Percentiles rank a stretch among this genome's conserved stretches.
Conservation (phyloP, 2,797 vertebrate genomes). For the Rhinoraja longicauda region DNA sequence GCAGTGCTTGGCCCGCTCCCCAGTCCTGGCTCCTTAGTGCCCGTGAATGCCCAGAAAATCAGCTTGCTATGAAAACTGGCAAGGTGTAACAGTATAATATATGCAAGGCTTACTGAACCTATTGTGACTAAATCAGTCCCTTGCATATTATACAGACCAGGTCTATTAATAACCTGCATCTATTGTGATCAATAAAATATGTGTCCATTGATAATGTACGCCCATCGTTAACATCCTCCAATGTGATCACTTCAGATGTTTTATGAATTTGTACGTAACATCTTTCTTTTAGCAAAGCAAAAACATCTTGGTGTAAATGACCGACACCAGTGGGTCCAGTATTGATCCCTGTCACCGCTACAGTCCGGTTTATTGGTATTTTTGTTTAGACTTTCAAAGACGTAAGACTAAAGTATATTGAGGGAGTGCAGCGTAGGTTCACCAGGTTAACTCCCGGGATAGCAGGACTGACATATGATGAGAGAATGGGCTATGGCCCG, state of each 20-base stretch:
- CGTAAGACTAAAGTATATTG: no score
- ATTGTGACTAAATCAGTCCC: not conserved
- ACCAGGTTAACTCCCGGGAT: no score
- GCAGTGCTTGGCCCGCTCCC: not conserved
- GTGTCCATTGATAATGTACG: not conserved
- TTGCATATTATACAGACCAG: not conserved
- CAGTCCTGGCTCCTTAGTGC: not conserved
- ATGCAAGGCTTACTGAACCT: not conserved
- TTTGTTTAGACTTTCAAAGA: no score
- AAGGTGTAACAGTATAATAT: not conserved
- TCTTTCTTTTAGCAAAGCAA: no score
- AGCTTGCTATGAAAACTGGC: not conserved
- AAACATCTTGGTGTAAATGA: no score
- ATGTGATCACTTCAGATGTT: not conserved
- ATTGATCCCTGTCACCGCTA: no score
- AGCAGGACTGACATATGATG: no score
- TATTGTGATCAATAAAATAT: slow-evolving; percentile 2
- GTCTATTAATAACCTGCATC: not conserved
- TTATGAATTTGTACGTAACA: no score
- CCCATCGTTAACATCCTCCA: not conserved
- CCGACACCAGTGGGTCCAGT: not conserved
- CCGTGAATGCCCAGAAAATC: not conserved
- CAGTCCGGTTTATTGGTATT: no score
- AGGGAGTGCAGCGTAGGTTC: no score
- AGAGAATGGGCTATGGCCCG: no score